Evolutionary conservation across 2,797 vertebrate species (phyloP).

Genomic region (Helarctos malayanus): DNA sequence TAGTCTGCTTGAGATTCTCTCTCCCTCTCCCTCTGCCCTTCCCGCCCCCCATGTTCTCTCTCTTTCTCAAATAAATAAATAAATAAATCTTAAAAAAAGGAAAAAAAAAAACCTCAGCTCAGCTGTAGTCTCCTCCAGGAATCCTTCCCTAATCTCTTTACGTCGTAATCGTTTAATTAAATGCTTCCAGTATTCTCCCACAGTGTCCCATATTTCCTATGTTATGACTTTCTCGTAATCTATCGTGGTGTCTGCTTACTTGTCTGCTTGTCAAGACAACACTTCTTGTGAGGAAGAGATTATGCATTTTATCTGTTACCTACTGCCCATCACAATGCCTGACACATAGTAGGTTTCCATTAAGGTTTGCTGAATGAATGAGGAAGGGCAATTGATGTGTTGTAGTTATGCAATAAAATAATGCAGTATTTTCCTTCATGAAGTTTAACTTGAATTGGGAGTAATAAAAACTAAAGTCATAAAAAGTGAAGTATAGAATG

Average conservation of each 20-base stretch:
- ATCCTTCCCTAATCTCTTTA: neutral
- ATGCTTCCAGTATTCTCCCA: neutral
- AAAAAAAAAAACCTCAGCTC: neutral
- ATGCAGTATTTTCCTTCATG: neutral
- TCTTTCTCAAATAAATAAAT: neutral
- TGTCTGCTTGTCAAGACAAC: neutral
- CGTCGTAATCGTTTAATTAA: slow-evolving; percentile 14
- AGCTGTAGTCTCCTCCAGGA: neutral
- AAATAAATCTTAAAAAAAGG: neutral
- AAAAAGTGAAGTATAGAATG: slow-evolving; percentile 58
- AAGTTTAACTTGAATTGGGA: slow-evolving; percentile 42
- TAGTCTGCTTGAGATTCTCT: neutral
- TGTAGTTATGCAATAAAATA: slow-evolving; percentile 42
- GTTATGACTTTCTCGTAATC: neutral
- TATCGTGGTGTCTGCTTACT: neutral
- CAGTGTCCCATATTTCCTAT: neutral
- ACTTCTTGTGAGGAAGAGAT: neutral
- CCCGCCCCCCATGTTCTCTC: neutral
- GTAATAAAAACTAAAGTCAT: slow-evolving; percentile 62
- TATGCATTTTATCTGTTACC: neutral
- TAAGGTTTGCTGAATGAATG: neutral
- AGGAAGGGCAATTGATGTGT: neutral
- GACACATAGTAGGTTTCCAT: neutral
- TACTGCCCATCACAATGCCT: neutral
- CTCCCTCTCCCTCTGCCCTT: neutral